phyloP scores from a whole-genome alignment of 1,140 invertebrate genomes.

The Trypoxylus dichotomus region DNA sequence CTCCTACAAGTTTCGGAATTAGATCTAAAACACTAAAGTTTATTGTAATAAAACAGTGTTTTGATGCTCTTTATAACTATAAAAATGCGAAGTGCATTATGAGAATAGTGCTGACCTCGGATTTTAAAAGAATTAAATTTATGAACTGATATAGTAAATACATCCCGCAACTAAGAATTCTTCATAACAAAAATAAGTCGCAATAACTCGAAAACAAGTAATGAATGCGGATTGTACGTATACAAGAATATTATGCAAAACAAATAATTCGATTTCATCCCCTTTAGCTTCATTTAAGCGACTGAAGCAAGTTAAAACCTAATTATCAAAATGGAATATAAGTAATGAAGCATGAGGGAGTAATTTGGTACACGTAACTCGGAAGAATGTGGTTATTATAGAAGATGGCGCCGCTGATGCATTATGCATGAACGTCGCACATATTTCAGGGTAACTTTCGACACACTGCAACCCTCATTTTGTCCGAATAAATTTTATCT shows the following conservation, averaged over 20 bases:
- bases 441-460: conserved; percentile 40
- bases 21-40: too few species aligned
- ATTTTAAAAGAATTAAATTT: too few species aligned
- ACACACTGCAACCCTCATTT: conserved; percentile 35
- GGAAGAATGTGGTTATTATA: conserved; percentile 46
- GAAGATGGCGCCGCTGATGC: conserved; percentile 39
- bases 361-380: conserved; percentile 39
- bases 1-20: too few species aligned
- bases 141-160: too few species aligned
- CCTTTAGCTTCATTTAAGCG: not conserved
- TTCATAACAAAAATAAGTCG: too few species aligned
- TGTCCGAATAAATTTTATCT: conserved; percentile 39
- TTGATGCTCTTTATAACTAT: too few species aligned
- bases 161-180: too few species aligned
- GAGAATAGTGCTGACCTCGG: too few species aligned
- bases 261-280: conserved; percentile 1
- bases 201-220: too few species aligned
- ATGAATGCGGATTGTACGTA: not conserved
- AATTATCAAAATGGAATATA: conserved; percentile 37
- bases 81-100: too few species aligned
- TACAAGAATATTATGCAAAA: not conserved
- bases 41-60: too few species aligned
- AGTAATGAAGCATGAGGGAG: conserved; percentile 38
- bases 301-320: conserved; percentile 27
- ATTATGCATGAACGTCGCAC: conserved; percentile 37